These are phyloP conservation scores for Python bivittatus DNA, from an alignment of 2,113 vertebrate species.

Conservation along the genomic window DNA sequence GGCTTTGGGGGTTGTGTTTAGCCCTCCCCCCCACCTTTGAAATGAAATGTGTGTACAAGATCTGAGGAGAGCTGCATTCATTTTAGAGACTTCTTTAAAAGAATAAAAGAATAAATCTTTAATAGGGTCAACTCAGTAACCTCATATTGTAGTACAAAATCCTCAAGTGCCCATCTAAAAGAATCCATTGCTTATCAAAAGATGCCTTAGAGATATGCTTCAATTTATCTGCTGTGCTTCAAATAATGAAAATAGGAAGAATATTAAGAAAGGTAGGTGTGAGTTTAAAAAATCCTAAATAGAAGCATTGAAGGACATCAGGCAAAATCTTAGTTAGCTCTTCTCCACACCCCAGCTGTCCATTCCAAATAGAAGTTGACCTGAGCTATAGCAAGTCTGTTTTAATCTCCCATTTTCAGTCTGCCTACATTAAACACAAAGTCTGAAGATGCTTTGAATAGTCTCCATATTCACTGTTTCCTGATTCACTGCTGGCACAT, in stretches of 20 bases:
- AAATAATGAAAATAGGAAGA: background rate
- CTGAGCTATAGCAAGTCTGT: background rate
- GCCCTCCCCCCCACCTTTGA: accelerated
- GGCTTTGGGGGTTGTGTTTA: background rate
- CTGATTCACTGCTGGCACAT: background rate
- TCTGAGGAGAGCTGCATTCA: background rate
- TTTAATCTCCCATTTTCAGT: background rate
- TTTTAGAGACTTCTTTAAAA: background rate
- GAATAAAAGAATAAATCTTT: constrained; percentile 11
- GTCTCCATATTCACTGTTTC: background rate
- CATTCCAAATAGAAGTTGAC: background rate
- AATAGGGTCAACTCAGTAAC: background rate
- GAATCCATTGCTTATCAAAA: background rate
- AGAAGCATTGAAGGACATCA: background rate
- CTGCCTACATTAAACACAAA: background rate
- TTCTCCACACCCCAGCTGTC: background rate
- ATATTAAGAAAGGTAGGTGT: accelerated
- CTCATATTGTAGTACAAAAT: background rate
- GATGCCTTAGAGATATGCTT: background rate
- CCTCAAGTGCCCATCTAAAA: constrained; percentile 5
- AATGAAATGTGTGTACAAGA: background rate
- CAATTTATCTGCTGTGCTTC: background rate
- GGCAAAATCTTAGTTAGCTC: accelerated
- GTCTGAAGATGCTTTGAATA: background rate
- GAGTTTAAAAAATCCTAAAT: background rate